These are phyloP conservation scores for Zosterops japonicus DNA, from an alignment of 2,113 vertebrate species.

Conservation along the genomic window DNA sequence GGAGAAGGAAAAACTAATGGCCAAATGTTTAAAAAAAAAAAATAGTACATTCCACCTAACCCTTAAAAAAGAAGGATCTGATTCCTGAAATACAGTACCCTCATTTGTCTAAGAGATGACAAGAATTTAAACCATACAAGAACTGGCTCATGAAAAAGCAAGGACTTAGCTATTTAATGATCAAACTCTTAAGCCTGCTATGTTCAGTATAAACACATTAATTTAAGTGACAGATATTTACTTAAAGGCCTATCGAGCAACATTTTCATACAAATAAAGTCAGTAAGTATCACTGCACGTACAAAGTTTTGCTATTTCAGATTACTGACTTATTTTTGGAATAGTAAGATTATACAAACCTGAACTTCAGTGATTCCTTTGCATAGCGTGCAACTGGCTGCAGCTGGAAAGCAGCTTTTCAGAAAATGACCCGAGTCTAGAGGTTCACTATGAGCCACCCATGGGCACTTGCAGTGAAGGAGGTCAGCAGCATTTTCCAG, in stretches of 20 bases:
- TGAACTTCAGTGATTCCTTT: neutral
- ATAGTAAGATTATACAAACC: neutral
- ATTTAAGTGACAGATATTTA: conserved; percentile 26
- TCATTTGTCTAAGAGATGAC: neutral
- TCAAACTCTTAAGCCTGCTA: neutral
- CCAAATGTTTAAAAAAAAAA: neutral
- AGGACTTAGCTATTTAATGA: neutral
- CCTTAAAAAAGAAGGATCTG: neutral
- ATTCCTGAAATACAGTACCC: neutral
- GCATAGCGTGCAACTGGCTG: neutral
- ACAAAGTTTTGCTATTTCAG: neutral
- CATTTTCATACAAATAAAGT: conserved; percentile 1
- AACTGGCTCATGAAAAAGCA: neutral
- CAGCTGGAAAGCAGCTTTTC: neutral
- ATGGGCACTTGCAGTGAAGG: neutral
- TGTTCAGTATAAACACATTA: conserved; percentile 11
- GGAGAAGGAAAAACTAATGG: neutral
- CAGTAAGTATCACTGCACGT: neutral
- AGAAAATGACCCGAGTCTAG: neutral
- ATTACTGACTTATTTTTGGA: neutral
- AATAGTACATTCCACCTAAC: neutral
- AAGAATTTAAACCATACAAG: neutral
- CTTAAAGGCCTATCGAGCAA: neutral
- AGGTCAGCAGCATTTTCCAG: neutral
- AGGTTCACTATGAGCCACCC: neutral